These are phyloP conservation scores for Hypanus sabinus DNA, from an alignment of 2,113 vertebrate species.

Conservation along the genomic window DNA sequence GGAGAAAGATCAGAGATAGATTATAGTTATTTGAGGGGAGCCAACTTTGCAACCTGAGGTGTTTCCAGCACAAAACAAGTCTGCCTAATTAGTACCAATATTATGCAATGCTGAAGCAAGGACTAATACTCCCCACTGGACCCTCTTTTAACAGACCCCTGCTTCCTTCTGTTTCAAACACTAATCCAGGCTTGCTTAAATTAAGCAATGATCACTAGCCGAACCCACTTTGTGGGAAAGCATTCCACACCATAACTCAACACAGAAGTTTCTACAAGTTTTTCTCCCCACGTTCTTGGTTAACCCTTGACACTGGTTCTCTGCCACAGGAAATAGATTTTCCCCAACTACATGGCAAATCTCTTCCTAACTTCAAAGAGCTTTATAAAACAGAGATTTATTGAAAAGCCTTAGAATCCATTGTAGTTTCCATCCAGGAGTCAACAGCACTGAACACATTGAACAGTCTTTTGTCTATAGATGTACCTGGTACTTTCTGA, in stretches of 20 bases:
- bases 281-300: not conserved
- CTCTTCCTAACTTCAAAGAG: not conserved
- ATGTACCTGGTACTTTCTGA: not conserved
- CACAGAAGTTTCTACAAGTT: not conserved
- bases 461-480: not conserved
- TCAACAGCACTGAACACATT: not conserved
- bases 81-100: not conserved
- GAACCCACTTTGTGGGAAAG: not conserved
- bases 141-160: not conserved
- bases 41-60: not conserved
- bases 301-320: not conserved
- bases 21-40: not conserved
- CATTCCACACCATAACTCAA: not conserved
- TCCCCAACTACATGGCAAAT: not conserved
- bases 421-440: not conserved
- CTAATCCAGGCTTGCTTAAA: not conserved
- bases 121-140: not conserved
- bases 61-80: not conserved
- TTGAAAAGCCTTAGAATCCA: not conserved
- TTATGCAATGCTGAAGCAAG: not conserved
- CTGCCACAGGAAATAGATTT: not conserved
- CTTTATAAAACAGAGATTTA: not conserved
- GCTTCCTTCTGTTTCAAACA: not conserved
- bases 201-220: not conserved
- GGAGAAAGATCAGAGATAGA: not conserved